A percentile compares a stretch with the other conserved stretches of the same genome.
Conservation (phyloP, 2,113 vertebrate genomes). For the Centropus bengalensis region DNA sequence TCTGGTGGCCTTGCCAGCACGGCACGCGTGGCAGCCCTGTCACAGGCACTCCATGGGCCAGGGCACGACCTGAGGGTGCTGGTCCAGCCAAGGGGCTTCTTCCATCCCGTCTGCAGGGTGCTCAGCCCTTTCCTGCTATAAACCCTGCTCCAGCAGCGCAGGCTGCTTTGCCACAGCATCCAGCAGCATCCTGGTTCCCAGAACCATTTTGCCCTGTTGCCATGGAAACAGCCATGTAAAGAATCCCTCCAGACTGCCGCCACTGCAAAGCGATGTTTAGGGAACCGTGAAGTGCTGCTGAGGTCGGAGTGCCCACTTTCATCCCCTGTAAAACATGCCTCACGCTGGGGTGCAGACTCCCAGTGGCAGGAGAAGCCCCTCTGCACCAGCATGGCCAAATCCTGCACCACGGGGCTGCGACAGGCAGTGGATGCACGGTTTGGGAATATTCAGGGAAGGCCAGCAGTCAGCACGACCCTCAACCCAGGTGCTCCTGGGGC, state of each 20-base stretch:
- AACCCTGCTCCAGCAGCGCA: not conserved
- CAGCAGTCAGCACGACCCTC: fast-evolving
- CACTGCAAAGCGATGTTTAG: not conserved
- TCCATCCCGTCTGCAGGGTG: not conserved
- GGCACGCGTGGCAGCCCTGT: fast-evolving
- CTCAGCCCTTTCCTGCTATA: not conserved
- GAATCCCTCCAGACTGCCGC: not conserved
- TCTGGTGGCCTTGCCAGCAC: not conserved
- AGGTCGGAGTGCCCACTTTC: fast-evolving
- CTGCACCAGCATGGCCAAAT: fast-evolving
- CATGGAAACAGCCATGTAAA: constrained; percentile 19
- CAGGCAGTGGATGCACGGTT: fast-evolving
- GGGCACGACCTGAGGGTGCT: fast-evolving
- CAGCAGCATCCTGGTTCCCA: not conserved
- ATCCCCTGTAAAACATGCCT: fast-evolving
- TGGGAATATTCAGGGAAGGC: fast-evolving
- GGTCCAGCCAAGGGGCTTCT: not conserved
- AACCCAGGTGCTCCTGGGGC: not conserved
- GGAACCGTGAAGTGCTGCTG: not conserved
- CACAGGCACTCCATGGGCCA: fast-evolving
- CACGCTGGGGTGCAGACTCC: not conserved
- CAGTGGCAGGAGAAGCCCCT: not conserved
- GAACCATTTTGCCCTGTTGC: constrained; percentile 23
- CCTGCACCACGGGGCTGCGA: not conserved
- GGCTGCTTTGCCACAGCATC: not conserved